phyloP scores from a whole-genome alignment of 2,888 invertebrate genomes.

The Nysson spinosus region DNA sequence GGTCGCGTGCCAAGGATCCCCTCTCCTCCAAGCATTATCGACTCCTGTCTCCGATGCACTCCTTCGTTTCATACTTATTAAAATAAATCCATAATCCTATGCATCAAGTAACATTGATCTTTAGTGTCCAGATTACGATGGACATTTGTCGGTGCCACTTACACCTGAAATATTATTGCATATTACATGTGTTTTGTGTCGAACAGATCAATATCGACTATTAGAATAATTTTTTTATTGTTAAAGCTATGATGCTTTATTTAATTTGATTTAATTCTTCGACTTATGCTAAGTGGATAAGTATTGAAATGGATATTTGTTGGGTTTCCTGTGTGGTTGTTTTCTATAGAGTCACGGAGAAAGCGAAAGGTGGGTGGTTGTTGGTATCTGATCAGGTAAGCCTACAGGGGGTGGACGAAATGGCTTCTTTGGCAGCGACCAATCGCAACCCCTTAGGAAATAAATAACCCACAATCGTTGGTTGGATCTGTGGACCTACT shows the following conservation, averaged over 20 bases:
- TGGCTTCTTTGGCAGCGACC: conserved; percentile 45
- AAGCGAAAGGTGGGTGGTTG: conserved; percentile 22
- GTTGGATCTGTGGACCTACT: conserved; percentile 58
- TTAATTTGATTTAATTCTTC: no score
- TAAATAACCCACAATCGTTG: conserved; percentile 68
- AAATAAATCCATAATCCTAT: no score
- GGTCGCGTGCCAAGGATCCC: conserved; percentile 67
- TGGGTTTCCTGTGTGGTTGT: conserved; percentile 2
- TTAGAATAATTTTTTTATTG: no score
- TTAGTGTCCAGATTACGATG: no score
- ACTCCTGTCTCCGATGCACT: not conserved
- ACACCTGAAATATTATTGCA: no score
- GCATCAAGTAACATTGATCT: no score
- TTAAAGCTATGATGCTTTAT: no score
- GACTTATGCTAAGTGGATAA: conserved; percentile 14
- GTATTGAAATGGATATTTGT: conserved; percentile 36
- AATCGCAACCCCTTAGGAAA: conserved; percentile 71
- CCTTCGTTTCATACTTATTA: no score
- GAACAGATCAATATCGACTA: no score
- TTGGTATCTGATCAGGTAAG: conserved; percentile 64
- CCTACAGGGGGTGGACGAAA: conserved; percentile 59
- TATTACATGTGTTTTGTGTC: no score
- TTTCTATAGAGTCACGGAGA: not conserved
- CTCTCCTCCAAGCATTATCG: conserved; percentile 6
- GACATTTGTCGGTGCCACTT: no score